Evolutionary conservation across 2,113 vertebrate species (phyloP).

Genomic region (Pionites leucogaster): DNA sequence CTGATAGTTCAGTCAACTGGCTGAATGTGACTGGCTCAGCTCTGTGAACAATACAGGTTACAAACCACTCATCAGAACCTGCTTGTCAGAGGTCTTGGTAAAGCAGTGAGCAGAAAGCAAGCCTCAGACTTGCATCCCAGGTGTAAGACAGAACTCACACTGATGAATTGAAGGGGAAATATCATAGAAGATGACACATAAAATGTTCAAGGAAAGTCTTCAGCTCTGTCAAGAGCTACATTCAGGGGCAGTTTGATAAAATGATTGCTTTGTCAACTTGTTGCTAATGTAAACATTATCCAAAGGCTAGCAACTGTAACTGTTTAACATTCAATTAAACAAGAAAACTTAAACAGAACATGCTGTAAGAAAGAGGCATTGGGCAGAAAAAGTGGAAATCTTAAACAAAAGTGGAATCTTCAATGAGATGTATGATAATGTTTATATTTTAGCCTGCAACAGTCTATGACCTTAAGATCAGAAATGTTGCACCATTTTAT

Average conservation of each 20-base stretch:
- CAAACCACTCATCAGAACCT: neutral
- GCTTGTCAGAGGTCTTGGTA: neutral
- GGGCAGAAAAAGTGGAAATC: neutral
- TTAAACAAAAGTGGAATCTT: neutral
- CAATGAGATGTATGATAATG: neutral
- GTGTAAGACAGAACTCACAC: neutral
- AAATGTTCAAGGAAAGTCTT: neutral
- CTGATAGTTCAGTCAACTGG: neutral
- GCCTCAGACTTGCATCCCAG: neutral
- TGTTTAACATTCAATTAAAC: neutral
- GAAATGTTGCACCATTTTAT: neutral
- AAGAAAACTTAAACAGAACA: neutral
- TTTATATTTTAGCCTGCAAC: neutral
- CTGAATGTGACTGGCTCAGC: neutral
- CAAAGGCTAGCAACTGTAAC: neutral
- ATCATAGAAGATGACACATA: neutral
- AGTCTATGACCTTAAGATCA: neutral
- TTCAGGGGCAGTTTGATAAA: neutral
- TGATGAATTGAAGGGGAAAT: neutral
- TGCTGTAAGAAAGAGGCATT: neutral
- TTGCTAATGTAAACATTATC: neutral
- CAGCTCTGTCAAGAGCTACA: neutral
- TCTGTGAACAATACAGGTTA: rapidly evolving
- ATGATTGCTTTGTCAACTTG: neutral
- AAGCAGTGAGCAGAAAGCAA: neutral